phyloP scores from a whole-genome alignment of 2,113 vertebrate genomes.

The Shinisaurus crocodilurus region DNA sequence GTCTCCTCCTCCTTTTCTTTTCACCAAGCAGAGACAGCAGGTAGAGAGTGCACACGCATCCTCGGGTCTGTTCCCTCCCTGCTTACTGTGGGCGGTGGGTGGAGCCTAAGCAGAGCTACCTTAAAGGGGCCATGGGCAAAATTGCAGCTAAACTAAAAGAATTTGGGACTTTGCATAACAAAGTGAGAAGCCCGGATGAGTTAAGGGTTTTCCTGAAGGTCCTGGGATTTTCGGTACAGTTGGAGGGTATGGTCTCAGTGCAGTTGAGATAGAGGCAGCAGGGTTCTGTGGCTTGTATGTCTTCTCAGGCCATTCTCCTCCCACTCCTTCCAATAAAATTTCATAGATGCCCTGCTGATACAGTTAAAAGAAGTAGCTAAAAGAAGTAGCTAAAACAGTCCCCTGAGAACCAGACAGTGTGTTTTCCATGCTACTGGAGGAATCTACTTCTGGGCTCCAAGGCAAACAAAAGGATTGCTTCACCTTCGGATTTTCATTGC shows the following conservation, averaged over 20 bases:
- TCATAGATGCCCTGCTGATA: not conserved
- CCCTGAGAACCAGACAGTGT: not conserved
- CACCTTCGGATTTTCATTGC: slow-evolving; percentile 24
- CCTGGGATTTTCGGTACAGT: too few species aligned
- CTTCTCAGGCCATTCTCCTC: not conserved
- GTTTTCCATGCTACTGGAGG: slow-evolving; percentile 11
- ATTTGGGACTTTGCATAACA: too few species aligned
- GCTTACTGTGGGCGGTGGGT: too few species aligned
- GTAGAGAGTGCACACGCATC: too few species aligned
- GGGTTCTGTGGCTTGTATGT: not conserved
- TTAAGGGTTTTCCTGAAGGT: too few species aligned
- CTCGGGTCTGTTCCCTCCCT: too few species aligned
- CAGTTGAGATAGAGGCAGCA: not conserved
- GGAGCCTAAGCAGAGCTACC: too few species aligned
- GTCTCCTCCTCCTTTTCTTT: too few species aligned
- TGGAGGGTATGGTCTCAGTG: not conserved
- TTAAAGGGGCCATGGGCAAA: too few species aligned
- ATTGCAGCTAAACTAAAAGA: too few species aligned
- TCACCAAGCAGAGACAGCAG: too few species aligned
- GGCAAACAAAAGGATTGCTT: slow-evolving; percentile 36
- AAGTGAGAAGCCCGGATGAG: too few species aligned
- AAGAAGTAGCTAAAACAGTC: not conserved
- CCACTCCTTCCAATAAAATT: not conserved
- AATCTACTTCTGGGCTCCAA: slow-evolving; percentile 42
- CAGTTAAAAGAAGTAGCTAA: not conserved